Conservation (phyloP, 2,888 invertebrate genomes). For the Drosophila kuntzei region DNA sequence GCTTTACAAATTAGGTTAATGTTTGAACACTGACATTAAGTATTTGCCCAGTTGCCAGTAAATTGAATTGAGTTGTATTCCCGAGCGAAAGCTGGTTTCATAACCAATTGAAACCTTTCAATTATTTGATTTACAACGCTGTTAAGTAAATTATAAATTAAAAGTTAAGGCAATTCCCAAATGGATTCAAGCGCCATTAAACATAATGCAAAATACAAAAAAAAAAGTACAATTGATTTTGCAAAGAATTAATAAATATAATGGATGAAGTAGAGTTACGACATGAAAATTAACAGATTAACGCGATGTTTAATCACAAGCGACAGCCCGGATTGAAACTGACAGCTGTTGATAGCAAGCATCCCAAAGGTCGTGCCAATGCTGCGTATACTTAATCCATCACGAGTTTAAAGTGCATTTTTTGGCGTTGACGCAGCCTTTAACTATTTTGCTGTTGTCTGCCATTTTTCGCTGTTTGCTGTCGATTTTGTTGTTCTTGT, state of each 20-base stretch:
- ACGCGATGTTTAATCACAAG: conserved; percentile 40
- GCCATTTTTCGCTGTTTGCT: conserved; percentile 6
- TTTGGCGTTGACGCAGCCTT: conserved; percentile 24
- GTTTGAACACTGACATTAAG: not conserved
- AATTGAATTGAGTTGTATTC: not conserved
- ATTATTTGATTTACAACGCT: conserved; percentile 26
- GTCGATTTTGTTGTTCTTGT: conserved; percentile 20
- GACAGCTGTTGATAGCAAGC: conserved; percentile 28
- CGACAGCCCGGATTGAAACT: conserved; percentile 18
- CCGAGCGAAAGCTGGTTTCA: not conserved
- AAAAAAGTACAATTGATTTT: conserved; percentile 29
- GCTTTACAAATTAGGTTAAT: conserved; percentile 9
- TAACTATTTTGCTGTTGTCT: conserved; percentile 26
- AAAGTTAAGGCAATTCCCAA: conserved; percentile 15
- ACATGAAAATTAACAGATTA: conserved; percentile 48
- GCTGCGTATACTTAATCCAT: conserved; percentile 53
- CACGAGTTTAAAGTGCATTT: conserved; percentile 46
- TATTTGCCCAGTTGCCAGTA: not conserved
- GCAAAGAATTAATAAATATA: conserved; percentile 35
- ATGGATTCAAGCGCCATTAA: conserved; percentile 29
- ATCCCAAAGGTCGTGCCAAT: conserved; percentile 24
- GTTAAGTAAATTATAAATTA: conserved; percentile 14
- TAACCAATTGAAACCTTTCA: conserved; percentile 7
- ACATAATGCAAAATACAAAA: conserved; percentile 9
- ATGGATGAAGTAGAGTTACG: conserved; percentile 11